Evolutionary conservation across 2,113 vertebrate species (phyloP), one percentile per base, ranked within the genome.

Genomic region (Myrmophylax atrothorax): DNA sequence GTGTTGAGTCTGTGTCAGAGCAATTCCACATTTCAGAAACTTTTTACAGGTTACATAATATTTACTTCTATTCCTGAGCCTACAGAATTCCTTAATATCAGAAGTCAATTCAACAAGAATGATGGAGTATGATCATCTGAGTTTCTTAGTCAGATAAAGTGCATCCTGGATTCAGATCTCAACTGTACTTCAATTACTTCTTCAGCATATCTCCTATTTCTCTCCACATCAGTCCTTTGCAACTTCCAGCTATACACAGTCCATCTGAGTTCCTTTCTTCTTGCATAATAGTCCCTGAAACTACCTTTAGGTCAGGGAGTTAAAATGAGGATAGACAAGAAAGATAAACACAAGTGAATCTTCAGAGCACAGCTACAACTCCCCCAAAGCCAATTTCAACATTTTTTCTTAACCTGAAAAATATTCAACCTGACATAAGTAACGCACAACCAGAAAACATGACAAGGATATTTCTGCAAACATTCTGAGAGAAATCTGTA

Each of bases 251-350:
- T 55, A 40, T 68, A 67, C 28, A 68, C 10, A 74, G 35, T 24
- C 50, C 28, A 52, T 42, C 42, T 55, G 37, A 74, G 44, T 64
- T 73, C 31, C 22, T 76, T 77, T 49, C 44, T 85, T 74, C 77
- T 94, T 95, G 77, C 24, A 14, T 79, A 96, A 94, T 40, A 64
- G 38, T 17, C 66, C 55, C 70, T n/a, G 72, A 87, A 94, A 95
- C 24, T 82, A 90, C 62, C 70, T 84, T 78, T 53, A 91, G 42
- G 49, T 67, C 56, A 46, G 4, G 12, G 53, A 95, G 89, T 85
- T 92, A 58, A 90, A 77, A 37, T 75, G 42, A 94, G 67, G 44
- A 94, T 12, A 89, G 49, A 63, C n/a, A 88, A 85, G 72, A 78
- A 90, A 92, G 60, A 60, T 94, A 93, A 95, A 70, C 4, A 2